Evolutionary conservation across 2,113 vertebrate species (phyloP).

Genomic region (Coregonus clupeaformis): DNA sequence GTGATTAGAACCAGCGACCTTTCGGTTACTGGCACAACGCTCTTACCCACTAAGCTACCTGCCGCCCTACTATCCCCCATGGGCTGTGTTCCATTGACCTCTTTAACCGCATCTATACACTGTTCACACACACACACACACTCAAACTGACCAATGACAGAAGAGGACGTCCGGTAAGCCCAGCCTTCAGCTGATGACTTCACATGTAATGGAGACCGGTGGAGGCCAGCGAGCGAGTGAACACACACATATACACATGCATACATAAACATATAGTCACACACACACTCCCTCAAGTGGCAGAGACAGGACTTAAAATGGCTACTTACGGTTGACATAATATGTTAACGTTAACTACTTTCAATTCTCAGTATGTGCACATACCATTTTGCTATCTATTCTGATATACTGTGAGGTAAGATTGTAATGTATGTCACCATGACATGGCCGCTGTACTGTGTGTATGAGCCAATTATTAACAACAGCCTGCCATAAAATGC

Average conservation of each 20-base stretch:
- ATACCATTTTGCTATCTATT: background rate
- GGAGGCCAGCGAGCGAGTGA: background rate
- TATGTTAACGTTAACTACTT: background rate
- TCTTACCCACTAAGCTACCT: too few species aligned
- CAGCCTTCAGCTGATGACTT: too few species aligned
- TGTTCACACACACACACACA: slow-evolving; percentile 2
- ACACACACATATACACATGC: background rate
- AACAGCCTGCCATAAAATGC: slow-evolving; percentile 18
- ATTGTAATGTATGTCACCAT: background rate
- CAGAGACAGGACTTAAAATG: background rate
- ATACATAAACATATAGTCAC: slow-evolving; percentile 2
- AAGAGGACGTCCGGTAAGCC: too few species aligned
- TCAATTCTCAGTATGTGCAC: background rate
- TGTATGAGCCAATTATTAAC: slow-evolving; percentile 2
- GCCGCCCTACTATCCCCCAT: too few species aligned
- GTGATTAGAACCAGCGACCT: too few species aligned
- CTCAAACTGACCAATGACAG: background rate
- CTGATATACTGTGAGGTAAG: background rate
- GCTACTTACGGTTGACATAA: background rate
- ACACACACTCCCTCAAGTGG: background rate
- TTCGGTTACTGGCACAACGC: too few species aligned
- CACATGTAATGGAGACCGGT: too few species aligned
- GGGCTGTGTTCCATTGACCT: too few species aligned
- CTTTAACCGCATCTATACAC: too few species aligned
- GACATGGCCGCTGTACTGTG: background rate